Evolutionary conservation across 2,113 vertebrate species (phyloP).

Genomic region (Sorex araneus): DNA sequence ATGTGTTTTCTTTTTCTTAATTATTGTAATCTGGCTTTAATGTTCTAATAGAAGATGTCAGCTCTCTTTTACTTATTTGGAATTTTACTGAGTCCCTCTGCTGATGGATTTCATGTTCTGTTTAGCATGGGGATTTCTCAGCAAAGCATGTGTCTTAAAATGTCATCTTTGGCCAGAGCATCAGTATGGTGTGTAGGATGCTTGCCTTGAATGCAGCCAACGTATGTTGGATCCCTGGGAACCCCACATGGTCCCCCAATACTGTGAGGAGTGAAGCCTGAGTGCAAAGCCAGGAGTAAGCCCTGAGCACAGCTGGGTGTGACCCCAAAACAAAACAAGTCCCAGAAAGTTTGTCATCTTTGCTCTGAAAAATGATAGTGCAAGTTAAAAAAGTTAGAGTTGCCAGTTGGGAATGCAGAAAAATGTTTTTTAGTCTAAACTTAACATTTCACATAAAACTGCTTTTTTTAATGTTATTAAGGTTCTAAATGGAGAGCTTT

Average conservation of each 20-base stretch:
- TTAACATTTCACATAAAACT: constrained; percentile 15
- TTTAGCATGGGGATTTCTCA: background rate
- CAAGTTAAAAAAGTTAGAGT: constrained; percentile 23
- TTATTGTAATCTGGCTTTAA: constrained; percentile 28
- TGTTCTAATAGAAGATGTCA: background rate
- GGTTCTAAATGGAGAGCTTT: constrained; percentile 38
- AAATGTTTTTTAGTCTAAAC: constrained; percentile 45
- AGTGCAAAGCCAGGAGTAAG: too few species aligned
- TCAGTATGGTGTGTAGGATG: background rate
- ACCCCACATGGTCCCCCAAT: too few species aligned
- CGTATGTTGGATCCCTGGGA: too few species aligned
- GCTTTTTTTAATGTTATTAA: background rate
- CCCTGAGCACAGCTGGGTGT: too few species aligned
- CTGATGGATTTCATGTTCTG: constrained; percentile 18
- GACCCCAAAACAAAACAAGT: too few species aligned
- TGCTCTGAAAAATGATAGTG: background rate
- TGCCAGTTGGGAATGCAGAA: constrained; percentile 12
- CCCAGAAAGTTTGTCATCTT: background rate
- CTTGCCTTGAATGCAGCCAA: background rate
- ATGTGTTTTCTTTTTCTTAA: background rate
- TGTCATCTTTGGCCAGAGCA: background rate
- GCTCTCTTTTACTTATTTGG: constrained; percentile 8
- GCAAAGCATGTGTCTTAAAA: background rate
- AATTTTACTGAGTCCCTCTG: constrained; percentile 16
- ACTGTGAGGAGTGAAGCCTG: too few species aligned